phyloP scores from a whole-genome alignment of 2,888 invertebrate genomes.

The Macropis europaea region DNA sequence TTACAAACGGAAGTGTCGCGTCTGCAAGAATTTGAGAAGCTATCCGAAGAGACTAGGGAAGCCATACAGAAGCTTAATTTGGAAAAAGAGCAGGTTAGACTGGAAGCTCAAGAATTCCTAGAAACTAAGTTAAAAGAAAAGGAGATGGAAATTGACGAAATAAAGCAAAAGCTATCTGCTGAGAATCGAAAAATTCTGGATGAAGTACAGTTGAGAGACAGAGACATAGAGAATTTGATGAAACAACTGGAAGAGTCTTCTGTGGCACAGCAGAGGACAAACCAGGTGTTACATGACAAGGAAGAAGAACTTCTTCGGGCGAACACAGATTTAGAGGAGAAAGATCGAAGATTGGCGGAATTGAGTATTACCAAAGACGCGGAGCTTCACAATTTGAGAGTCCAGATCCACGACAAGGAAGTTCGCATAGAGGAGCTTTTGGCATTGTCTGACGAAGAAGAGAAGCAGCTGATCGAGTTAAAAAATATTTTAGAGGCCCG shows the following conservation, averaged over 20 bases:
- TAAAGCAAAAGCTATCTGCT: slow-evolving; percentile 42
- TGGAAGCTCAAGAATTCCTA: slow-evolving; percentile 61
- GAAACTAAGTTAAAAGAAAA: slow-evolving; percentile 55
- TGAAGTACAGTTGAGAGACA: slow-evolving; percentile 55
- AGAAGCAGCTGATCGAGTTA: slow-evolving; percentile 82
- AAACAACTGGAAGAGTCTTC: slow-evolving; percentile 43
- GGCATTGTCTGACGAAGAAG: slow-evolving; percentile 81
- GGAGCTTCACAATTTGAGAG: slow-evolving; percentile 87
- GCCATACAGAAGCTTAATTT: slow-evolving; percentile 56
- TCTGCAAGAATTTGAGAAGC: slow-evolving; percentile 53
- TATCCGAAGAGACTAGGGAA: slow-evolving; percentile 57
- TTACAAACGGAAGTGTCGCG: slow-evolving; percentile 60
- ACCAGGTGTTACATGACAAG: slow-evolving; percentile 56
- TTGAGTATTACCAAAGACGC: slow-evolving; percentile 84
- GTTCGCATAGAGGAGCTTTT: slow-evolving; percentile 81
- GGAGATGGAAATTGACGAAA: slow-evolving; percentile 55
- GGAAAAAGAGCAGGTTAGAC: slow-evolving; percentile 66
- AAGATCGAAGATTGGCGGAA: slow-evolving; percentile 76
- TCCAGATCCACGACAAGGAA: slow-evolving; percentile 82
- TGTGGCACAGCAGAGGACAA: slow-evolving; percentile 22
- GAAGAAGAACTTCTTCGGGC: slow-evolving; percentile 58
- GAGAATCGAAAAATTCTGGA: slow-evolving; percentile 61
- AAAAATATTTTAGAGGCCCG: slow-evolving; percentile 85
- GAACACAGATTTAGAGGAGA: slow-evolving; percentile 63
- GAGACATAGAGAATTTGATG: slow-evolving; percentile 66